Base-by-base conservation (phyloP, 1,140 invertebrate species). In the Euwallacea fornicatus region DNA sequence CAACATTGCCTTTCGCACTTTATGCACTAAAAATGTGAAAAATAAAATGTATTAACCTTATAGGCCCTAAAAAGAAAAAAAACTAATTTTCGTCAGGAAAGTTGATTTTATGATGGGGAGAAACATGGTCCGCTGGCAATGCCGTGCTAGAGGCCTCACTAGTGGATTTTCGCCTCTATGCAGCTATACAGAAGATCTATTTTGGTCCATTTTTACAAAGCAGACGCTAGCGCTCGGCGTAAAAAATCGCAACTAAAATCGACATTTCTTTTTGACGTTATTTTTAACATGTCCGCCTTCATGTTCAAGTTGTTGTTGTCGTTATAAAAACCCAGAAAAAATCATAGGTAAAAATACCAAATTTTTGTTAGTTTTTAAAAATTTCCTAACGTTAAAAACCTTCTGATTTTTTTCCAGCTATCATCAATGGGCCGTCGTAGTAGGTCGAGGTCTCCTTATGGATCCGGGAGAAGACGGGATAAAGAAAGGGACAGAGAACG, bases 401-500 rank as follows among this genome's bases (percentile, higher is more conserved):
- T 33, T 68, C 46, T 33, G 9, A 0, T 62, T 46, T 66, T 66
- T 66, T 66, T 66, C 55, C 21, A 62, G 68, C 11, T 56, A 47
- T 58, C 54, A 46, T 43, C 59, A 61, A 81, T 81, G 79, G 79
- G 80, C 58, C 75, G 80, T 66, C 72, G 79, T 60, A 81, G 81
- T 75, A 76, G 81, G 69, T 82, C 81, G 16, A 78, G 77, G 71
- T 82, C 81, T 42, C 81, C 81, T 44, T 75, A 41, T 47, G 43
- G 42, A 13, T 11, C 42, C 16, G 67, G 74, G 21, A 74, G 79
- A 75, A 76, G 79, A 70, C 74, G 78, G 58, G 78, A 79, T 82
- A 50, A 84, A 82, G 15, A 85, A 82, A 60, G 81, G 74, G 75
- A 81, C 47, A 76, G 79, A 68, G 81, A 82, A 46, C 67, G 84